phyloP scores from a whole-genome alignment of 1,140 invertebrate species.

The Parasteatoda tepidariorum region DNA sequence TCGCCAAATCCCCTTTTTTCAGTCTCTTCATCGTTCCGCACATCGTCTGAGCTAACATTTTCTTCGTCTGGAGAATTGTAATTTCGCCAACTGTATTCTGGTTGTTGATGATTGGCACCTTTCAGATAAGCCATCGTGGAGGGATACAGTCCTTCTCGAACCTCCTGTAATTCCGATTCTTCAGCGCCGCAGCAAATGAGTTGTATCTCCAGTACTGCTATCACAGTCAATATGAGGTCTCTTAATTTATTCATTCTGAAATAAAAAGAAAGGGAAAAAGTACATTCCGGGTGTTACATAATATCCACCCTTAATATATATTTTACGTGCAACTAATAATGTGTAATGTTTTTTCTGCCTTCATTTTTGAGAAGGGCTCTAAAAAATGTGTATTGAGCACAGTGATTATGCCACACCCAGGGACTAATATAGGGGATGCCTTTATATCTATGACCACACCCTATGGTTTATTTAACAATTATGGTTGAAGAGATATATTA shows the following conservation, averaged over 20 bases:
- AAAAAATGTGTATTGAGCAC: too few species aligned
- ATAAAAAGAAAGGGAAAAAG: background rate
- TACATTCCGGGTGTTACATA: background rate
- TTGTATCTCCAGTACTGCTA: background rate
- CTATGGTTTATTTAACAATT: too few species aligned
- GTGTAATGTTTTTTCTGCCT: too few species aligned
- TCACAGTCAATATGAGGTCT: background rate
- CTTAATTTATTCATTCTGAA: slow-evolving; percentile 4
- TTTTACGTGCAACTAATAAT: too few species aligned
- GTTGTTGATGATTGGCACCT: background rate
- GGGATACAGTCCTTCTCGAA: background rate
- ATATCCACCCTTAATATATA: background rate
- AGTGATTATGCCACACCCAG: too few species aligned
- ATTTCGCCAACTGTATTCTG: background rate
- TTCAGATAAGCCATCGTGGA: background rate
- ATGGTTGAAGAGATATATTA: too few species aligned
- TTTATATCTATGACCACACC: too few species aligned
- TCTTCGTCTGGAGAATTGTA: background rate
- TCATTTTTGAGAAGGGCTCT: too few species aligned
- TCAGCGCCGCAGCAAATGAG: background rate
- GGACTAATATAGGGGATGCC: too few species aligned
- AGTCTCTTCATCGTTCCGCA: background rate
- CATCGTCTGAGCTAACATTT: background rate
- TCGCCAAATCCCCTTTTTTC: slow-evolving; percentile 43
- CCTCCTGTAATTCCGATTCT: background rate